phyloP scores from a whole-genome alignment of 1,140 invertebrate genomes.

The Bombus huntii region DNA sequence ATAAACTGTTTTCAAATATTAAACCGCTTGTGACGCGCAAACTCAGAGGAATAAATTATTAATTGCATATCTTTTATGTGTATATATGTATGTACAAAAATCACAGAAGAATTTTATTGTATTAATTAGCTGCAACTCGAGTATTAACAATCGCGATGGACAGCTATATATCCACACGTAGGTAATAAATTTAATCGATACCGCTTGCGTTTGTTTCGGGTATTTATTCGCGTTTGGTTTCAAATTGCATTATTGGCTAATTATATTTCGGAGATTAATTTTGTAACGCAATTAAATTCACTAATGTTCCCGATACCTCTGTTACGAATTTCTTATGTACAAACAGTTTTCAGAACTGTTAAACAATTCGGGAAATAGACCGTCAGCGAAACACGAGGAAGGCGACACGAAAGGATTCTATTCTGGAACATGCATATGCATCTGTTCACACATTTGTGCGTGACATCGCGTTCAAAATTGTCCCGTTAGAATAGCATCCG shows the following conservation, averaged over 20 bases:
- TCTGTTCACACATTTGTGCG: constrained; percentile 42
- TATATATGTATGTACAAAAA: background rate
- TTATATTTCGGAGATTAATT: background rate
- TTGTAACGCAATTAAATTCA: background rate
- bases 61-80: too few relatives aligned
- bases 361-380: too few relatives aligned
- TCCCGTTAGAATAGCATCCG: constrained; percentile 11
- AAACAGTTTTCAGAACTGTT: too few relatives aligned
- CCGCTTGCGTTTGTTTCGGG: background rate
- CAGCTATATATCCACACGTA: too few relatives aligned
- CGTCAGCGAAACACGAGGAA: background rate
- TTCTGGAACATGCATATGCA: constrained; percentile 23
- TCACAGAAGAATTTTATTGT: background rate
- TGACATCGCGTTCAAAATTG: constrained; percentile 38
- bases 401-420: constrained; percentile 21
- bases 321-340: too few relatives aligned
- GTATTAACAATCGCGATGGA: background rate
- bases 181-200: background rate
- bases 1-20: background rate
- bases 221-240: background rate
- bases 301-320: background rate
- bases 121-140: background rate
- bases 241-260: background rate
- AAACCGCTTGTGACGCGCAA: background rate
- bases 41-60: background rate